These are phyloP conservation scores for Microtus richardsoni DNA, from an alignment of 2,113 vertebrate genomes.

Conservation along the genomic window DNA sequence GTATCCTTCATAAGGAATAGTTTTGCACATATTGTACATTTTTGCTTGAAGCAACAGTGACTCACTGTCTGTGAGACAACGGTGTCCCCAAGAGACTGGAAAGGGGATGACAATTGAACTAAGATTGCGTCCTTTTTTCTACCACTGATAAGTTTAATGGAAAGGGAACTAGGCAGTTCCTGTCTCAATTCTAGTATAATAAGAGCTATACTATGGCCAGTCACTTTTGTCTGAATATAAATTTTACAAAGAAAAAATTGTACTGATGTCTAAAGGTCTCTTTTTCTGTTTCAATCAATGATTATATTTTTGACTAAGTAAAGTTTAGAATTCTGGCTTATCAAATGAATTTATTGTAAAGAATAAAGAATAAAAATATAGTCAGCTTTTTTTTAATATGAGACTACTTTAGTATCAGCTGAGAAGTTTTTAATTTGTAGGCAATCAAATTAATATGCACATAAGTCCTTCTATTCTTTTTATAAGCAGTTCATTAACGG, in stretches of 20 bases:
- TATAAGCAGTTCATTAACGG: slow-evolving; percentile 30
- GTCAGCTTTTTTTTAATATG: slow-evolving; percentile 62
- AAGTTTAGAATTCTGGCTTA: not conserved
- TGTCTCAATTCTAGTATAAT: not conserved
- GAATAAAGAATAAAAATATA: slow-evolving; percentile 22
- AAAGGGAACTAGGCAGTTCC: not conserved
- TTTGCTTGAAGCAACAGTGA: slow-evolving; percentile 33
- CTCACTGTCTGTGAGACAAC: not conserved
- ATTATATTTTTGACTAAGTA: slow-evolving; percentile 35
- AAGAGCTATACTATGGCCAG: not conserved
- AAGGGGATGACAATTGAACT: not conserved
- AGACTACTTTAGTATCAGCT: slow-evolving; percentile 48
- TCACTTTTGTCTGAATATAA: not conserved
- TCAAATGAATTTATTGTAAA: slow-evolving; percentile 30
- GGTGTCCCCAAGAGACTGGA: not conserved
- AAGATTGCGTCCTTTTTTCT: not conserved
- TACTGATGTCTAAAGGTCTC: not conserved
- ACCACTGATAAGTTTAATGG: not conserved
- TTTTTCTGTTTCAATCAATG: slow-evolving; percentile 21
- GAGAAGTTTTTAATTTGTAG: not conserved
- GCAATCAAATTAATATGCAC: not conserved
- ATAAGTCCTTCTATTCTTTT: slow-evolving; percentile 1
- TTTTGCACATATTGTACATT: slow-evolving; percentile 10
- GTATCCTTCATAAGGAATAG: not conserved
- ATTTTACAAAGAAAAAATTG: slow-evolving; percentile 10